Evolutionary conservation across 2,113 vertebrate species (phyloP).

Genomic region (Nothobranchius kuhntae): DNA sequence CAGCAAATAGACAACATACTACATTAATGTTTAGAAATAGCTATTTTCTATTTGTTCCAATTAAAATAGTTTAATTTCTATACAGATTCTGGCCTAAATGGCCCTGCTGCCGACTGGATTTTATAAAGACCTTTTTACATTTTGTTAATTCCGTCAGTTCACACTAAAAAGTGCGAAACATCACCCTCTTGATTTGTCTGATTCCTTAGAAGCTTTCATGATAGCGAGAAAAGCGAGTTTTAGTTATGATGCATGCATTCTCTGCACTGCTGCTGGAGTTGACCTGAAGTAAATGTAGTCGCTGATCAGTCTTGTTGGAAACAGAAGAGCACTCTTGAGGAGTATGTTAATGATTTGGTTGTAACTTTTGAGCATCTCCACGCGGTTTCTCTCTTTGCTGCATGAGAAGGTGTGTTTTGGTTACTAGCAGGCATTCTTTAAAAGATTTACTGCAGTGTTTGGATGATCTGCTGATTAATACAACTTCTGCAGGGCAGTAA

Average conservation of each 20-base stretch:
- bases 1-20: conserved; percentile 10
- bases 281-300: background rate
- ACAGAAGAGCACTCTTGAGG: background rate
- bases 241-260: background rate
- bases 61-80: no score
- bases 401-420: background rate
- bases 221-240: conserved; percentile 7
- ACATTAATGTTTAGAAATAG: background rate
- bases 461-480: background rate
- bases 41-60: no score
- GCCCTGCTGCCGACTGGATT: no score
- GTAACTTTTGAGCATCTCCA: background rate
- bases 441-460: background rate
- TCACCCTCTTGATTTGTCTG: background rate
- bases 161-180: background rate
- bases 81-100: no score
- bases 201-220: background rate
- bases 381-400: background rate
- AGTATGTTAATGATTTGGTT: background rate
- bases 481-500: background rate
- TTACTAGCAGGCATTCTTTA: background rate
- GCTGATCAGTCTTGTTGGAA: background rate
- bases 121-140: background rate
- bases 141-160: background rate
- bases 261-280: background rate